Percentiles rank a stretch among this genome's conserved stretches.
These are phyloP conservation scores for Tenthredo amoena DNA, from an alignment of 2,888 invertebrate species.

Conservation along the genomic window DNA sequence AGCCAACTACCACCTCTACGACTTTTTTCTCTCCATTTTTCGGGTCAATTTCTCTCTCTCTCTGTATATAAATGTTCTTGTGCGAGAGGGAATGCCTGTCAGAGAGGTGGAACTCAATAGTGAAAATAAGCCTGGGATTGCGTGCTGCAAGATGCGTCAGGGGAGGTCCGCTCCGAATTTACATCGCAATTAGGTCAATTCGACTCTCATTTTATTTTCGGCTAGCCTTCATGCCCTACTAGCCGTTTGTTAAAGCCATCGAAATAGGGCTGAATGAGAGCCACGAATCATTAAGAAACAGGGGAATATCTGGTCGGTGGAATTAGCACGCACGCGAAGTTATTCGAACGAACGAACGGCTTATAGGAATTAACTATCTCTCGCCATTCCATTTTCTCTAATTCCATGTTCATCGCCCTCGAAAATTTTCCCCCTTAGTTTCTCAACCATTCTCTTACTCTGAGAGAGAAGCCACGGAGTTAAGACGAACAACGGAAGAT, in stretches of 20 bases:
- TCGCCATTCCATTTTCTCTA: constrained; percentile 13
- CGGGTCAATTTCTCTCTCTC: not conserved
- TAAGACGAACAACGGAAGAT: constrained; percentile 43
- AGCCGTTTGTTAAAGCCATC: not conserved
- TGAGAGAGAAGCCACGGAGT: not conserved
- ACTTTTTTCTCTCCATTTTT: not conserved
- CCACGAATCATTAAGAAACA: constrained; percentile 44
- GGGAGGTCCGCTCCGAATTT: constrained; percentile 38
- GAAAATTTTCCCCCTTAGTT: constrained; percentile 16
- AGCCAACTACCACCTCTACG: constrained; percentile 9
- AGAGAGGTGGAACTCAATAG: constrained; percentile 21
- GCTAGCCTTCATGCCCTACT: not conserved
- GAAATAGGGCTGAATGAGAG: constrained; percentile 20
- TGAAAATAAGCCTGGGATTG: constrained; percentile 17
- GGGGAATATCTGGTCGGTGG: not conserved
- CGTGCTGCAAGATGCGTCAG: constrained; percentile 47
- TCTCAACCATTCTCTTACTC: constrained; percentile 12
- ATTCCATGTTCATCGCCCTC: constrained; percentile 28
- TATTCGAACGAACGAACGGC: constrained; percentile 25
- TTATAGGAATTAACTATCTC: constrained; percentile 31
- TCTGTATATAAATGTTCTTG: constrained; percentile 11
- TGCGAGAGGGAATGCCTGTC: not conserved
- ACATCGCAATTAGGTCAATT: constrained; percentile 46
- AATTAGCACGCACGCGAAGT: constrained; percentile 44
- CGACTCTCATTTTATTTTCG: constrained; percentile 37